Evolutionary conservation across 2,113 vertebrate genomes (phyloP), one percentile per base, ranked within the genome.

Genomic region (Tragelaphus imberbis): DNA sequence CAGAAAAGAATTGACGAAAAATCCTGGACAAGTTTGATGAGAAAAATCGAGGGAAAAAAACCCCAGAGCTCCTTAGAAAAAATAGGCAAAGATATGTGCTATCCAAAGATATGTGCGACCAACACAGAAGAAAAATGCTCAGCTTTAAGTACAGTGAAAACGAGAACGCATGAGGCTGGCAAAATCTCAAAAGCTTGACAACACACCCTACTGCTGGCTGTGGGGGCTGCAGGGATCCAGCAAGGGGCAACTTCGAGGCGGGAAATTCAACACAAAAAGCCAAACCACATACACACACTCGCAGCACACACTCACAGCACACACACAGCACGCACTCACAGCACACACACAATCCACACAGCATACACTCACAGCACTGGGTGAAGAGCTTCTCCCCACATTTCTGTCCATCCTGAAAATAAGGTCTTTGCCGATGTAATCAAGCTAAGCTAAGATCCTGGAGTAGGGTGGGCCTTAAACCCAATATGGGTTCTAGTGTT

Each of bases 211-310:
- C 12, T 21, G 27, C 23, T 1, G 13, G 14, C 44, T 12, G 6
- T 9, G 28, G 17, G 2, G 47, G 1, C 1, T 6, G 79, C 14
- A 19, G 0, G 1, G 77, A 5, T 5, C 5, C 7, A 23, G 3
- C 40, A 6, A 2, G 11, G 33, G 1, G 3, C 15, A 0, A 1
- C 2, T 1, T 44, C 8, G 0, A 1, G 25, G 27, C 0, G 3
- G 5, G 16, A 14, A 0, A 0, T 2, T 7, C 6, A 16, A 44
- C 6, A 12, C 33, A 0, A 1, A 0, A 0, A 11, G 19, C 33
- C 49, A 2, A 3, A 10, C n/a, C 2, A 0, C 0, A 0, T 3
- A 3, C 12, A 3, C 25, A 11, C n/a, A 71, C 33, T 21, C 33
- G 10, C 33, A 36, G 65, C 65, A 63, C 61, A n/a, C 33, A 65